These are phyloP conservation scores for Neodiprion pinetum DNA, from an alignment of 1,140 invertebrate genomes.

Conservation along the genomic window DNA sequence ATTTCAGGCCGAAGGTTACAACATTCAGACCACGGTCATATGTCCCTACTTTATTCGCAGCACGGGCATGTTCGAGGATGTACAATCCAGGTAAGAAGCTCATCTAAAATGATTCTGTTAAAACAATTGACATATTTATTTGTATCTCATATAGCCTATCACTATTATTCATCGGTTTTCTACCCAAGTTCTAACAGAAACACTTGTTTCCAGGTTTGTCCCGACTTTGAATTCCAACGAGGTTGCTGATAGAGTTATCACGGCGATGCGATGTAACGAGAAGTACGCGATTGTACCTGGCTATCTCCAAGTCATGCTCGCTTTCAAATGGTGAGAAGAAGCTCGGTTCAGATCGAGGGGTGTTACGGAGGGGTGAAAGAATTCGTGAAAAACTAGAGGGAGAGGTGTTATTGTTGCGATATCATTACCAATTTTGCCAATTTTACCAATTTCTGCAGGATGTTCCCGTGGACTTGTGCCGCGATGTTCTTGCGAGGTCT, in stretches of 20 bases:
- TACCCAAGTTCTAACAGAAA: no score
- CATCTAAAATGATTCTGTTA: background rate
- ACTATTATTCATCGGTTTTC: no score
- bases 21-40: slow-evolving; percentile 85
- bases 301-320: slow-evolving; percentile 70
- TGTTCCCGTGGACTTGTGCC: slow-evolving; percentile 72
- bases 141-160: background rate
- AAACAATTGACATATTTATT: slow-evolving; percentile 9
- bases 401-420: no score
- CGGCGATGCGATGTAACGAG: slow-evolving; percentile 83
- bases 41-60: slow-evolving; percentile 89
- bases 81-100: slow-evolving; percentile 75
- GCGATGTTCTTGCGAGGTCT: slow-evolving; percentile 70
- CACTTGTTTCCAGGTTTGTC: slow-evolving; percentile 68
- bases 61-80: slow-evolving; percentile 95
- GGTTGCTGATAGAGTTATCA: slow-evolving; percentile 84
- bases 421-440: no score
- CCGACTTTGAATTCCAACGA: slow-evolving; percentile 85
- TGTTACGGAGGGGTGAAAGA: no score
- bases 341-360: background rate
- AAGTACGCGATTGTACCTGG: slow-evolving; percentile 80
- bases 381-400: no score
- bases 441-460: slow-evolving; percentile 59
- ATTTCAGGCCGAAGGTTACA: slow-evolving; percentile 63
- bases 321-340: slow-evolving; percentile 72